Percentiles rank a stretch among this genome's conserved stretches.
Evolutionary conservation across 2,797 vertebrate species (phyloP).

Genomic region (Melanotaenia trifasciata): DNA sequence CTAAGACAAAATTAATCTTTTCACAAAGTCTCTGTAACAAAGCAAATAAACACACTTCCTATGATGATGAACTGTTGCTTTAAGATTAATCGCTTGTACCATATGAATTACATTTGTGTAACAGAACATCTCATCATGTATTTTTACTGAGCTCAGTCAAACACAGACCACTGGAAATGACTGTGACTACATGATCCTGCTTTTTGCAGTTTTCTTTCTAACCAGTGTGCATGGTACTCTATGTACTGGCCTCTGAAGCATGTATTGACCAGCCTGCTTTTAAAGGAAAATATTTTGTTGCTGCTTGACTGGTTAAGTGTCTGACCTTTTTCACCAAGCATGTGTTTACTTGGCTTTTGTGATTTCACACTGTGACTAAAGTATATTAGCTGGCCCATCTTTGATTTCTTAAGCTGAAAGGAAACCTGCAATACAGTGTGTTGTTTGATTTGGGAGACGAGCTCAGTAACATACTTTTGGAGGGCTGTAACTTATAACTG

Average conservation of each 20-base stretch:
- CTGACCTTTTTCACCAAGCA: neutral
- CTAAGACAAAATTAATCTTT: neutral
- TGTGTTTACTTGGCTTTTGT: neutral
- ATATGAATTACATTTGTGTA: neutral
- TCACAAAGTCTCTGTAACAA: neutral
- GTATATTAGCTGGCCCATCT: neutral
- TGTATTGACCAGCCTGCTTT: neutral
- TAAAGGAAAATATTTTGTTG: neutral
- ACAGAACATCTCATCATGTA: neutral
- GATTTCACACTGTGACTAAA: neutral
- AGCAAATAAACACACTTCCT: neutral
- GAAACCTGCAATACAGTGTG: neutral
- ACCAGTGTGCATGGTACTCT: neutral
- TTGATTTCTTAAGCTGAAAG: neutral
- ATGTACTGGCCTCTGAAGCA: neutral
- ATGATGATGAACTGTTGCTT: neutral
- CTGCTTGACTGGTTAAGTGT: neutral
- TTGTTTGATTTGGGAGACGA: too few species aligned
- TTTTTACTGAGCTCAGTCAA: conserved; percentile 1
- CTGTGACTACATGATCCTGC: too few species aligned
- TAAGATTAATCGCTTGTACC: neutral
- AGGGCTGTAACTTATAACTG: too few species aligned
- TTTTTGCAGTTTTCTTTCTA: neutral
- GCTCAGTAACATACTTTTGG: too few species aligned
- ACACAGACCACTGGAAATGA: neutral